Evolutionary conservation across 2,797 vertebrate genomes (phyloP), one percentile per base, ranked within the genome.

Genomic region (Chromobotia macracanthus): DNA sequence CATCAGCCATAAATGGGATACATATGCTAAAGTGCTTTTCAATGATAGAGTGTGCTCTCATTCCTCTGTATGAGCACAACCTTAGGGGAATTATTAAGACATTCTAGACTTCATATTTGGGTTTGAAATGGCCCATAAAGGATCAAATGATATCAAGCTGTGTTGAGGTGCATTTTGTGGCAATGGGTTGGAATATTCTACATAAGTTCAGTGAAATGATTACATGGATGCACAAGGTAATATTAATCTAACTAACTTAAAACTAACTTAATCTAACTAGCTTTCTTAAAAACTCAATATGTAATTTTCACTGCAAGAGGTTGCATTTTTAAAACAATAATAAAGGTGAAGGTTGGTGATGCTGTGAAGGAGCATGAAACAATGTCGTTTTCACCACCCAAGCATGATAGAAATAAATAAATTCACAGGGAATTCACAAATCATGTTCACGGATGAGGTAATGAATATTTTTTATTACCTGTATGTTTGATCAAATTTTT

Each of bases 91-190:
- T 87, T 89, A 88, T 93, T 91, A 89, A 85, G 15, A 84, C 58
- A 28, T 61, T 61, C 58, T 88, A 76, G 83, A 87, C 89, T 92
- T 91, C 87, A 90, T 91, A 91, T 90, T 82, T 84, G 87, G 82
- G 35, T 90, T 91, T 87, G 89, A 90, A 91, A 89, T 88, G 58
- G 86, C 79, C 89, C 89, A 90, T 92, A 91, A 92, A 92, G 84
- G 60, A 72, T 87, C 86, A 85, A 82, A 88, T 90, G 86, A 89
- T 89, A 88, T 87, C 88, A 89, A 90, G 89, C 84, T 72, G 86
- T 85, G 77, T 80, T 73, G 78, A 55, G 60, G 67, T 83, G 15
- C 41, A 85, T 87, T 83, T 86, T 72, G 82, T 72, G 85, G 83
- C 60, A 78, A 83, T 83, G 87, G 75, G 67, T 44, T 78, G 81